Evolutionary conservation across 2,888 invertebrate species (phyloP).

Genomic region (Ochropleura plecta): DNA sequence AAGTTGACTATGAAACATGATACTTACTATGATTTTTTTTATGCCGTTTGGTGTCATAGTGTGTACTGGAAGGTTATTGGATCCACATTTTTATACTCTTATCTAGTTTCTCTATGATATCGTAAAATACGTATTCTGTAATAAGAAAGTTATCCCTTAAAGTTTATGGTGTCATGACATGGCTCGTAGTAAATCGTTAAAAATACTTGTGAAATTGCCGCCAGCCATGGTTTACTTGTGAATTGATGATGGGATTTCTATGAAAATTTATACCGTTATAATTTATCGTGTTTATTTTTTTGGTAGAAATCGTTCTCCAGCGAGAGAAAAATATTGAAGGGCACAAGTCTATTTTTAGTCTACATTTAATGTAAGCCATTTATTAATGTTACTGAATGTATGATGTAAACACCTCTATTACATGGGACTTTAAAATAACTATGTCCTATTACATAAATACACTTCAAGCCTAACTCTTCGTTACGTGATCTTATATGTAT

Average conservation of each 20-base stretch:
- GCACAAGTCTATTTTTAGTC: background rate
- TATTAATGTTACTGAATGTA: background rate
- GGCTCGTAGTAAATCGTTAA: conserved; percentile 52
- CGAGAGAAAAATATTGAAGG: background rate
- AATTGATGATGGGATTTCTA: background rate
- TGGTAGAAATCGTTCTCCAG: background rate
- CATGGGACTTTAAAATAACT: too few relatives aligned
- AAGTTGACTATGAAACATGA: conserved; percentile 20
- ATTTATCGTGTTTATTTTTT: background rate
- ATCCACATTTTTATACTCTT: conserved; percentile 51
- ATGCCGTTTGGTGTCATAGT: conserved; percentile 13
- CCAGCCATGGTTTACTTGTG: conserved; percentile 10
- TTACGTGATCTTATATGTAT: background rate
- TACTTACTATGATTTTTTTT: conserved; percentile 15
- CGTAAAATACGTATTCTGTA: conserved; percentile 57
- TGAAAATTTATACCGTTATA: background rate
- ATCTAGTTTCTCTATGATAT: conserved; percentile 47
- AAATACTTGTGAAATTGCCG: conserved; percentile 32
- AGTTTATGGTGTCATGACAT: conserved; percentile 62
- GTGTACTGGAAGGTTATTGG: conserved; percentile 40
- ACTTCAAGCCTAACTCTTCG: too few relatives aligned
- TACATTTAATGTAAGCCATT: background rate
- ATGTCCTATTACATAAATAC: too few relatives aligned
- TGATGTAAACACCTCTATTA: background rate
- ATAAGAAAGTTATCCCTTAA: conserved; percentile 57